Percentiles rank a stretch among this genome's conserved stretches.
Evolutionary conservation across 2,888 invertebrate genomes (phyloP).

Genomic region (Steinernema carpocapsae): DNA sequence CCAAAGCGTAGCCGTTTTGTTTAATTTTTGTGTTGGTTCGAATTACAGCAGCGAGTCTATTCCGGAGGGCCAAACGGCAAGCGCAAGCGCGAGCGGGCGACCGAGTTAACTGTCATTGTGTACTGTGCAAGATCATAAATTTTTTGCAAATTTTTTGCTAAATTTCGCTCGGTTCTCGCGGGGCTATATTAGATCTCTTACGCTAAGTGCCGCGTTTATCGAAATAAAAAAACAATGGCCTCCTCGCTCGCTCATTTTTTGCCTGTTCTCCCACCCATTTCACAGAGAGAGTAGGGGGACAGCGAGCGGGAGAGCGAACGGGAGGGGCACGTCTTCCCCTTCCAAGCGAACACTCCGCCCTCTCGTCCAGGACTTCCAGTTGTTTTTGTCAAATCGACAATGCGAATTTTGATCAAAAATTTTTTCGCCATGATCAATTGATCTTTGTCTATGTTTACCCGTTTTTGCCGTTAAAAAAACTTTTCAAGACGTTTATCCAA

Average conservation of each 20-base stretch:
- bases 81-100: too few species aligned
- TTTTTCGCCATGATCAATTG: conserved; percentile 34
- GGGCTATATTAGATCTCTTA: neutral
- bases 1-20: too few species aligned
- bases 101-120: neutral
- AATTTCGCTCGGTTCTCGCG: too few species aligned
- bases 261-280: conserved; percentile 32
- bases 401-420: conserved; percentile 34
- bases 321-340: conserved; percentile 12
- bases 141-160: neutral
- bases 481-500: neutral
- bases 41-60: too few species aligned
- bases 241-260: conserved; percentile 18
- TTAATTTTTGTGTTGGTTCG: too few species aligned
- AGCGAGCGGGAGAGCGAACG: neutral
- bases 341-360: conserved; percentile 4
- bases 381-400: conserved; percentile 32
- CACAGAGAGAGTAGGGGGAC: neutral
- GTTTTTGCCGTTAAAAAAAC: neutral
- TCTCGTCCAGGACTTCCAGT: conserved; percentile 11
- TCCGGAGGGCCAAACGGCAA: too few species aligned
- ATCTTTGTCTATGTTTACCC: conserved; percentile 28
- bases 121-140: neutral
- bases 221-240: conserved; percentile 13
- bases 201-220: conserved; percentile 1